phyloP scores from a whole-genome alignment of 2,888 invertebrate species.

The Drosophila borborema region DNA sequence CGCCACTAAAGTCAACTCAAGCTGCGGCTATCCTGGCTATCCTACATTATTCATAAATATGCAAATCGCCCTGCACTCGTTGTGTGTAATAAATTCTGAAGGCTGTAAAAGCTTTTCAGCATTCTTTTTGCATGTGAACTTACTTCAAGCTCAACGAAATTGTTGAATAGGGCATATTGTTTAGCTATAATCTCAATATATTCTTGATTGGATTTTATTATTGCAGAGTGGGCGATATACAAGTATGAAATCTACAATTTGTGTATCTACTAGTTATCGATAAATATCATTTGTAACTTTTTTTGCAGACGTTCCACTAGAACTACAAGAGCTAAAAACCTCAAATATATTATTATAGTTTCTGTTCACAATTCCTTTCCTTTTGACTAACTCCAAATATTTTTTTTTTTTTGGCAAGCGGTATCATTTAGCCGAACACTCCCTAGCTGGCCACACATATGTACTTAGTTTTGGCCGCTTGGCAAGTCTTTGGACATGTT shows the following conservation, averaged over 20 bases:
- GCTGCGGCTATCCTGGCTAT: constrained; percentile 72
- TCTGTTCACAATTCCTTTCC: too few species aligned
- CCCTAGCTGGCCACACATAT: not conserved
- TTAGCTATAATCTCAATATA: not conserved
- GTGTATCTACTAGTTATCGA: not conserved
- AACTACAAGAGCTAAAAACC: not conserved
- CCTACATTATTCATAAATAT: constrained; percentile 85
- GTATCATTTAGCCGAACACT: not conserved
- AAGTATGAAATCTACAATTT: too few species aligned
- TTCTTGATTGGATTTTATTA: not conserved
- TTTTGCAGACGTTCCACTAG: too few species aligned
- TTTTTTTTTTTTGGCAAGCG: not conserved
- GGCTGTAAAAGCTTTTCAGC: constrained; percentile 47
- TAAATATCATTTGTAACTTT: not conserved
- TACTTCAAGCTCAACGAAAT: not conserved
- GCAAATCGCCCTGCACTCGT: constrained; percentile 79
- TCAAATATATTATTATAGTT: not conserved
- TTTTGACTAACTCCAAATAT: not conserved
- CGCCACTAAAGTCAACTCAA: constrained; percentile 41
- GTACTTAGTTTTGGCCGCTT: not conserved
- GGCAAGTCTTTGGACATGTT: constrained; percentile 51
- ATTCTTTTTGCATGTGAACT: not conserved
- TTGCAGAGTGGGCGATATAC: too few species aligned
- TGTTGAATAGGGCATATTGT: not conserved
- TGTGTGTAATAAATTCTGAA: constrained; percentile 82